phyloP scores from a whole-genome alignment of 2,113 vertebrate species.

The Ceyx margarethae region DNA sequence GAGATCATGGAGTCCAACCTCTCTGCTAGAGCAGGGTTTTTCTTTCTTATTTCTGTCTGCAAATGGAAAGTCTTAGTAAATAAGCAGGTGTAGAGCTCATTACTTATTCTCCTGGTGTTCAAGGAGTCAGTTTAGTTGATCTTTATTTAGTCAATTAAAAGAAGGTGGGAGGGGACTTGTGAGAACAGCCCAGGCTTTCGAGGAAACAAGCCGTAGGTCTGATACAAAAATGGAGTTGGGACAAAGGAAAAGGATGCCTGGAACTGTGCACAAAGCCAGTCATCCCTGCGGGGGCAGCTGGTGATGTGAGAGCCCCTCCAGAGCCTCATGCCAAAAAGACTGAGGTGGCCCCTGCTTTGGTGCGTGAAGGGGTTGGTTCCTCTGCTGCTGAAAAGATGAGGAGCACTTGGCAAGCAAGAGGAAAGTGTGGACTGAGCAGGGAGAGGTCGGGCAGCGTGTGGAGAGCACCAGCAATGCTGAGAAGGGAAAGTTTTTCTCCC shows the following conservation, averaged over 20 bases:
- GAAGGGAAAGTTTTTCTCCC: not conserved
- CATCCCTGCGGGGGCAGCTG: not conserved
- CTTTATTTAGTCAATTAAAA: not conserved
- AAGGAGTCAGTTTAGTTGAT: not conserved
- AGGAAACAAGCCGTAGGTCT: not conserved
- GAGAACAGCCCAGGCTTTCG: not conserved
- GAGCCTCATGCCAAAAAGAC: not conserved
- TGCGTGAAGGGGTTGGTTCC: not conserved
- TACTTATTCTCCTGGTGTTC: too few species aligned
- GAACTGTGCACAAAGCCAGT: not conserved
- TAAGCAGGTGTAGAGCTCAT: not conserved
- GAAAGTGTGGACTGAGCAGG: rapidly evolving
- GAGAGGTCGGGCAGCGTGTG: not conserved
- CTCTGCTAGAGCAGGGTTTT: too few species aligned
- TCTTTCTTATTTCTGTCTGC: not conserved
- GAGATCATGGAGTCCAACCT: too few species aligned
- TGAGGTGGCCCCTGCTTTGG: not conserved
- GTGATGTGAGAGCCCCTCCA: not conserved
- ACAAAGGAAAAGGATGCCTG: too few species aligned
- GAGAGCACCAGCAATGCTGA: not conserved
- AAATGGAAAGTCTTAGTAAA: not conserved
- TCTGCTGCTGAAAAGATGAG: rapidly evolving
- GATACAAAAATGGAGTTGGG: too few species aligned
- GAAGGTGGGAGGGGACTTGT: not conserved
- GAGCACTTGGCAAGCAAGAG: not conserved